Conservation (phyloP, 2,797 vertebrate species). For the Anableps anableps region DNA sequence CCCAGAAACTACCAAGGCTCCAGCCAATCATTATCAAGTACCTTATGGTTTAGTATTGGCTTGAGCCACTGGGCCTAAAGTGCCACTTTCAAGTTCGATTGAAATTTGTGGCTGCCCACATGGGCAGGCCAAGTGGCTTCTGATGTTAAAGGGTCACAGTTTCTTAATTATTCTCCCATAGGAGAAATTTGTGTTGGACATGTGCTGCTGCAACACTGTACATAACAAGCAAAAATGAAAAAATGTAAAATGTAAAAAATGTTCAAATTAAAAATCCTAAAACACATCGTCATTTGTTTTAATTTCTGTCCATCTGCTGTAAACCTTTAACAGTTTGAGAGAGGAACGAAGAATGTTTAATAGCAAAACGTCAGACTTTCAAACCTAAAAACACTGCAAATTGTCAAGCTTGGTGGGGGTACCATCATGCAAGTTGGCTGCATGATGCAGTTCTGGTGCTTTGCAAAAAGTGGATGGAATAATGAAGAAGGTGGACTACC, state of each 20-base stretch:
- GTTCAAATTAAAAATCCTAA: not conserved
- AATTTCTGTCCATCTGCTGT: not conserved
- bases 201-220: not conserved
- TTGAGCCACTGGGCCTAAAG: not conserved
- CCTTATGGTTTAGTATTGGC: not conserved
- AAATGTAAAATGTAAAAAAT: too few species aligned
- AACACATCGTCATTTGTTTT: not conserved
- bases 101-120: not conserved
- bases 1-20: not conserved
- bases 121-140: not conserved
- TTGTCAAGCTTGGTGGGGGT: too few species aligned
- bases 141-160: not conserved
- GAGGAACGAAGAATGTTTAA: too few species aligned
- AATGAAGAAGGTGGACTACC: too few species aligned
- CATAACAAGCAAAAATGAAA: not conserved
- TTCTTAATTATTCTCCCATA: not conserved
- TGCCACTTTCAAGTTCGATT: not conserved
- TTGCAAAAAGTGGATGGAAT: too few species aligned
- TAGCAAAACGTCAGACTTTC: too few species aligned
- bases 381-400: too few species aligned
- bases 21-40: not conserved
- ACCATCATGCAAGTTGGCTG: too few species aligned
- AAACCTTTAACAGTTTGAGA: too few species aligned
- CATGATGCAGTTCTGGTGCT: too few species aligned
- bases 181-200: not conserved